A percentile compares a stretch with the other conserved stretches of the same genome.
phyloP scores from a whole-genome alignment of 2,113 vertebrate genomes.

The Phasianus colchicus region DNA sequence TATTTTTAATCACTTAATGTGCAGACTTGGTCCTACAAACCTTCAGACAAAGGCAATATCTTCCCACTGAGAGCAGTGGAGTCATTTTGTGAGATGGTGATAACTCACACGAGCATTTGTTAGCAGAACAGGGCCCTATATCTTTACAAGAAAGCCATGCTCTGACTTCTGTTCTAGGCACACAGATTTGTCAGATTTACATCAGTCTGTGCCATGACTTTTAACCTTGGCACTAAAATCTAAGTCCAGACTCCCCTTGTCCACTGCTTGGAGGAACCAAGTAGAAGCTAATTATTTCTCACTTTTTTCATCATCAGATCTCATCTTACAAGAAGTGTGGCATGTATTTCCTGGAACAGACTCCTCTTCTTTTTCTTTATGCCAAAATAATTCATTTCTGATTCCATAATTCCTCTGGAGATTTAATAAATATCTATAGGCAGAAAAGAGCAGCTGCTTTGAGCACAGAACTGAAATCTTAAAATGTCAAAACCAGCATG shows the following conservation, averaged over 20 bases:
- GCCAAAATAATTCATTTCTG: conserved; percentile 43
- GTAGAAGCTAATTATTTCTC: conserved; percentile 29
- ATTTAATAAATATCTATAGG: conserved; percentile 29
- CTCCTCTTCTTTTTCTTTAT: conserved; percentile 16
- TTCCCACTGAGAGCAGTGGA: background rate
- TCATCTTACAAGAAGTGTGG: conserved; percentile 2
- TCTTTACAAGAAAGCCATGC: background rate
- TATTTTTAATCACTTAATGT: background rate
- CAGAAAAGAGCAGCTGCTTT: conserved; percentile 15
- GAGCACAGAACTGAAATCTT: background rate
- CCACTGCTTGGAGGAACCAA: conserved; percentile 21
- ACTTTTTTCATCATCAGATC: background rate
- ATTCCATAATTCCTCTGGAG: conserved; percentile 29
- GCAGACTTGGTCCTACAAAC: background rate
- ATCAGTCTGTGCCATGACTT: background rate
- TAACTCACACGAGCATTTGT: background rate
- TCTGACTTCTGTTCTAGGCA: background rate
- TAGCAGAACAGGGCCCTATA: background rate
- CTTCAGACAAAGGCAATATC: background rate
- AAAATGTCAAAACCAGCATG: conserved; percentile 58
- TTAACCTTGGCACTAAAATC: conserved; percentile 46
- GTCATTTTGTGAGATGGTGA: background rate
- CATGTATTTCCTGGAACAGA: conserved; percentile 16
- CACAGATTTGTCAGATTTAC: conserved; percentile 37
- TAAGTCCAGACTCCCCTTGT: conserved; percentile 29